A percentile compares a stretch with the other conserved stretches of the same genome.
Evolutionary conservation across 1,140 invertebrate genomes (phyloP).

Genomic region (Oryctes rhinoceros): DNA sequence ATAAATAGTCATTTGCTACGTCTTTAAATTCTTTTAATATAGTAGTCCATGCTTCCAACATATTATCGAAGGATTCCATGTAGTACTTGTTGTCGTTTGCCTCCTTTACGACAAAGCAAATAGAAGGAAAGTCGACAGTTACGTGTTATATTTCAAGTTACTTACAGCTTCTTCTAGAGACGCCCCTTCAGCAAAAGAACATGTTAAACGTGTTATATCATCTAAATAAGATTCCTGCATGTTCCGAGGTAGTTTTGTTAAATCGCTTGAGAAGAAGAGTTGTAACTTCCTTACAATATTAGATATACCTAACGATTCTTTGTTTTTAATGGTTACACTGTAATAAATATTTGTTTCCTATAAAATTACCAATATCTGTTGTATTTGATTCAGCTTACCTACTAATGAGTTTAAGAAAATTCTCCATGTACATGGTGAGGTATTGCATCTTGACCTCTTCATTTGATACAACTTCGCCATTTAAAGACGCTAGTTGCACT

Average conservation of each 20-base stretch:
- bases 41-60: constrained; percentile 82
- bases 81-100: constrained; percentile 73
- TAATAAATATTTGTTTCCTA: constrained; percentile 43
- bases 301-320: constrained; percentile 73
- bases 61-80: constrained; percentile 81
- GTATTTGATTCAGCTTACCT: constrained; percentile 10
- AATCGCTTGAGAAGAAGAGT: constrained; percentile 70
- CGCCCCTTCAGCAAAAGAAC: constrained; percentile 76
- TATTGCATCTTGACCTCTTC: constrained; percentile 73
- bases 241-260: constrained; percentile 61
- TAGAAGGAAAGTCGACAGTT: background rate
- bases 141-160: constrained; percentile 22
- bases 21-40: constrained; percentile 70
- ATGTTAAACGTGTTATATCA: constrained; percentile 77
- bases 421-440: constrained; percentile 74
- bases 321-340: constrained; percentile 69
- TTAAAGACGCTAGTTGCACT: constrained; percentile 81
- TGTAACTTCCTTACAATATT: constrained; percentile 72
- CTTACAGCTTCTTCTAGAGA: constrained; percentile 75
- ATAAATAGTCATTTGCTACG: constrained; percentile 63
- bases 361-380: background rate
- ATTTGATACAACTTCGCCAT: constrained; percentile 71
- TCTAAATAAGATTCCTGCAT: constrained; percentile 65
- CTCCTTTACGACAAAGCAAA: constrained; percentile 50
- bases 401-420: constrained; percentile 72